Evolutionary conservation across 2,797 vertebrate genomes (phyloP).

Genomic region (Eulemur albifrons): DNA sequence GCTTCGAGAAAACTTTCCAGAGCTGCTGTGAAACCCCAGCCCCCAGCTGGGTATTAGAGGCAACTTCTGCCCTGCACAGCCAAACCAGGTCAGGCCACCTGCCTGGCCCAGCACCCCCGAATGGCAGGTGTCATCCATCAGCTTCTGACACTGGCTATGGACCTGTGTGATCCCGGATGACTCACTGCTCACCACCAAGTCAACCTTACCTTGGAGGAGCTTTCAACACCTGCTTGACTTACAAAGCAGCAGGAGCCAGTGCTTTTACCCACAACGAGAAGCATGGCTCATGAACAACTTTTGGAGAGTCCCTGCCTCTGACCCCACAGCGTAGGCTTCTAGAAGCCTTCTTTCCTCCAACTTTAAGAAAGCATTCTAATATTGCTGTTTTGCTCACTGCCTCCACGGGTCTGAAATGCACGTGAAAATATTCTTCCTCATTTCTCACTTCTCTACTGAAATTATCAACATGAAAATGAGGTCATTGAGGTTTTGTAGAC

Average conservation of each 20-base stretch:
- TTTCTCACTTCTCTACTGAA: neutral
- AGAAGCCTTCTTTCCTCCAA: neutral
- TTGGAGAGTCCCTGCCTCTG: neutral
- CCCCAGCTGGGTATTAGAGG: neutral
- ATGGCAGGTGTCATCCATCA: neutral
- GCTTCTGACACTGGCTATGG: neutral
- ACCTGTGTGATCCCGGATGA: neutral
- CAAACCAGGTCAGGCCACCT: constrained; percentile 24
- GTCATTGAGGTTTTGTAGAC: neutral
- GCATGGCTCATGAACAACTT: neutral
- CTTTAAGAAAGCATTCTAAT: neutral
- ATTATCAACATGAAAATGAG: neutral
- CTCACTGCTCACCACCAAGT: neutral
- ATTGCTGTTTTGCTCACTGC: neutral
- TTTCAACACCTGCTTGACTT: neutral
- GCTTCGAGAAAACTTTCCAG: neutral
- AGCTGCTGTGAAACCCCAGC: neutral
- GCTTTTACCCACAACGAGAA: neutral
- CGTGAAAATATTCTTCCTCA: neutral
- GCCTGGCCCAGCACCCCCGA: neutral
- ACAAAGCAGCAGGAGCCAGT: neutral
- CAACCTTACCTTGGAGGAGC: neutral
- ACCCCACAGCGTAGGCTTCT: neutral
- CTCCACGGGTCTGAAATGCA: neutral
- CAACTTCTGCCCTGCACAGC: neutral